Evolutionary conservation across 2,113 vertebrate genomes (phyloP), one percentile per base, ranked within the genome.

Genomic region (Ciconia maguari): DNA sequence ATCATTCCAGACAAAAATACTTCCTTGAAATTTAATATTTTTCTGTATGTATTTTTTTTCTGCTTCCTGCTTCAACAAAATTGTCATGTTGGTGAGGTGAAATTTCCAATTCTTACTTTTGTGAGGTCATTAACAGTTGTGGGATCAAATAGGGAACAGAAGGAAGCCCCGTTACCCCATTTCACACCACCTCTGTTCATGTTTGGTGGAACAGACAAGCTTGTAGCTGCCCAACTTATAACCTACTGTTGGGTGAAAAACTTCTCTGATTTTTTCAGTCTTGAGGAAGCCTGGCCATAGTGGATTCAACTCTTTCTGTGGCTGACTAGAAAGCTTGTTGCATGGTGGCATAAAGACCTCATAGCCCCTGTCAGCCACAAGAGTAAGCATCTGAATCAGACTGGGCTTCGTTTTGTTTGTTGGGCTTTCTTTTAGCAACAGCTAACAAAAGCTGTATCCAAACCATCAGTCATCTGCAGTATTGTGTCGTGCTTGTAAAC

Each of bases 41-140:
- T 46, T 26, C n/a, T 38, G 5, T 10, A 3, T 30, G 3, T 34
- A 38, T 34, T 94, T 60, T 72, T 48, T 65, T n/a, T 3, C 52
- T 62, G 7, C 20, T 83, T 11, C 5, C 7, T 75, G 5, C 25
- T 62, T 75, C 25, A 78, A 22, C 26, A 25, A 2, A 83, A 44
- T 4, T 1, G 0, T 15, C 25, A 7, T 1, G 0, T 7, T 30
- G 17, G 15, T 24, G 17, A 82, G 8, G 7, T 18, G 24, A 83
- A 26, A 60, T 27, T 57, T 57, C 24, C 19, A 58, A 1, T 52
- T 41, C 61, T 75, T 79, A 60, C 36, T 66, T 77, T 52, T 2
- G 2, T 20, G 38, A 11, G 9, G 16, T 29, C 55, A 32, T 60
- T 60, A 87, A 71, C 17, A 58, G 6, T 3, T 68, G 8, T 1